Percentiles rank a stretch among this genome's conserved stretches.
phyloP scores from a whole-genome alignment of 2,797 vertebrate genomes.

The Taeniopygia guttata region DNA sequence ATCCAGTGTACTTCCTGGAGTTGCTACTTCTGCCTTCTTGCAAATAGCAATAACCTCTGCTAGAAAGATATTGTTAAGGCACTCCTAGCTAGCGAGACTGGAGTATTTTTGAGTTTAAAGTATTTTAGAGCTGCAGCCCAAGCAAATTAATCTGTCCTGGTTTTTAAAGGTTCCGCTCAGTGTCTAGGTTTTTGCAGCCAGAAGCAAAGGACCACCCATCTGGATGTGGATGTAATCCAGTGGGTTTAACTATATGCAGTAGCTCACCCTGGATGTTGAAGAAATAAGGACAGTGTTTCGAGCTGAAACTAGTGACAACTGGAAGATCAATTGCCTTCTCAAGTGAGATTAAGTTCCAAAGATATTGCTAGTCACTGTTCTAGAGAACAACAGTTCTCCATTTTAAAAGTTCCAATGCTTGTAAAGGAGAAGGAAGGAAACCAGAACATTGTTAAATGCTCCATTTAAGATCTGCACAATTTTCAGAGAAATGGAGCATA shows the following conservation, averaged over 20 bases:
- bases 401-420: background rate
- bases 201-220: background rate
- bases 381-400: background rate
- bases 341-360: background rate
- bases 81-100: background rate
- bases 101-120: background rate
- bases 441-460: background rate
- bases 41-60: background rate
- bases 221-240: background rate
- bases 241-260: background rate
- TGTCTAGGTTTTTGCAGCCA: background rate
- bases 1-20: background rate
- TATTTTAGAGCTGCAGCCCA: background rate
- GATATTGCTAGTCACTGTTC: background rate
- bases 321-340: background rate
- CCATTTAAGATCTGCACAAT: background rate
- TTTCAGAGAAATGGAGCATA: background rate
- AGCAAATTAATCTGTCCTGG: background rate
- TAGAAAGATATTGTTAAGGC: background rate
- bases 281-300: background rate
- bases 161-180: background rate
- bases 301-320: background rate
- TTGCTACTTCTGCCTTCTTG: background rate
- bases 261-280: background rate
- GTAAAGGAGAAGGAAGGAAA: background rate